Conservation (phyloP, 1,140 invertebrate species). For the Chelonus insularis region DNA sequence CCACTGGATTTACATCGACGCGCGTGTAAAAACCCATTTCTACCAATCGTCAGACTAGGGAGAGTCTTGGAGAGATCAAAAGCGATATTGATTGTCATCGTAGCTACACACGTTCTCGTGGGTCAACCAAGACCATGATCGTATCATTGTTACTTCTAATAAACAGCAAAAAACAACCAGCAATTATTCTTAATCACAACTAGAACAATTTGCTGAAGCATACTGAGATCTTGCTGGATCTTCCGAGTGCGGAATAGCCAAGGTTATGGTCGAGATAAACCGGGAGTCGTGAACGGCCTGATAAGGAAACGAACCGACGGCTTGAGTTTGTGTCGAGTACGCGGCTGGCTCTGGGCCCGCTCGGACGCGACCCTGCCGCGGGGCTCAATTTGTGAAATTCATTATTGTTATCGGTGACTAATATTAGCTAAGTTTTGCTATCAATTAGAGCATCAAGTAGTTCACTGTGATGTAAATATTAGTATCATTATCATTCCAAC, state of each 20-base stretch:
- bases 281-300: constrained; percentile 32
- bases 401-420: not conserved
- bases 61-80: not conserved
- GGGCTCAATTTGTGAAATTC: constrained; percentile 13
- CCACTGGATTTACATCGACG: constrained; percentile 52
- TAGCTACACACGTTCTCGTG: no score
- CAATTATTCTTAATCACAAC: no score
- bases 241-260: constrained; percentile 26
- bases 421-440: not conserved
- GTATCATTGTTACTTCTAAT: no score
- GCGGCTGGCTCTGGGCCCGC: constrained; percentile 34
- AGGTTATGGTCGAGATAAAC: constrained; percentile 54
- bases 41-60: constrained; percentile 6
- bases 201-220: no score
- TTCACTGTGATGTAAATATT: no score
- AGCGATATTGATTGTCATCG: not conserved
- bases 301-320: constrained; percentile 38
- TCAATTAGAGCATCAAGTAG: not conserved
- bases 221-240: no score
- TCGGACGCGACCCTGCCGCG: constrained; percentile 29
- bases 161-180: no score
- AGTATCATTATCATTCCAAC: no score
- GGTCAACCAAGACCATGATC: no score
- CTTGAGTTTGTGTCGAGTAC: constrained; percentile 31
- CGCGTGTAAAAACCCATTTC: constrained; percentile 51